Evolutionary conservation across 35 echinoderm and acorn worm species (phyloP), one percentile per base, ranked within the genome.

Genomic region (Strongylocentrotus purpuratus): DNA sequence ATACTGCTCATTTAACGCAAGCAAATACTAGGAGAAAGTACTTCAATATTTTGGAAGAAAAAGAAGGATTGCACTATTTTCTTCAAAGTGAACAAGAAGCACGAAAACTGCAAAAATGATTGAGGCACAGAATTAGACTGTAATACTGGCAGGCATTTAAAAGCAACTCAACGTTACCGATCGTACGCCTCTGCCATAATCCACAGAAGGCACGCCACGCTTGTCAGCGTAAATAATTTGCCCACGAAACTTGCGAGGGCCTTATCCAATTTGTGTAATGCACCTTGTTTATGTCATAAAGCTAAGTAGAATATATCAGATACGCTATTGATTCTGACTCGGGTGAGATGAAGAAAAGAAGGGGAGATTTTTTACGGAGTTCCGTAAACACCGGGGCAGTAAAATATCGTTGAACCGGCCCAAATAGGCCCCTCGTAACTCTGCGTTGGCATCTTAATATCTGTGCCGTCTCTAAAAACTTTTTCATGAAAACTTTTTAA

Each of bases 221-320:
- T 89, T 89, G 87, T 89, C 87, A 46, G 87, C 87, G 20, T 89
- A 89, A 89, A 89, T 89, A 89, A 89, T 89, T 45, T 89, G 32
- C 7, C 87, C 7, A 89, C 33, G 87, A 41, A 46, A 89, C 20
- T 89, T 89, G 87, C n/a, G 32, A 89, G 32, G 87, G 46, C 91
- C 48, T 46, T 31, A 93, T 93, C 91, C 91, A 93, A 93, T 93
- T 93, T 93, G 48, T 93, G 48, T 50, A 93, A 93, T 93, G 91
- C 46, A 28, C 91, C 45, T 31, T 93, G 91, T 93, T 93, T 93
- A 93, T 58, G 91, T n/a, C 11, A 47, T 93, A 93, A 50, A 50
- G 48, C 33, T 89, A 46, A 89, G 87, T 46, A 46, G 45, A 89
- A 89, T 89, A 46, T 20, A 89, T 46, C 18, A 89, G 32, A 46